Evolutionary conservation across 2,797 vertebrate genomes (phyloP).

Genomic region (Oreonectes daqikongensis): DNA sequence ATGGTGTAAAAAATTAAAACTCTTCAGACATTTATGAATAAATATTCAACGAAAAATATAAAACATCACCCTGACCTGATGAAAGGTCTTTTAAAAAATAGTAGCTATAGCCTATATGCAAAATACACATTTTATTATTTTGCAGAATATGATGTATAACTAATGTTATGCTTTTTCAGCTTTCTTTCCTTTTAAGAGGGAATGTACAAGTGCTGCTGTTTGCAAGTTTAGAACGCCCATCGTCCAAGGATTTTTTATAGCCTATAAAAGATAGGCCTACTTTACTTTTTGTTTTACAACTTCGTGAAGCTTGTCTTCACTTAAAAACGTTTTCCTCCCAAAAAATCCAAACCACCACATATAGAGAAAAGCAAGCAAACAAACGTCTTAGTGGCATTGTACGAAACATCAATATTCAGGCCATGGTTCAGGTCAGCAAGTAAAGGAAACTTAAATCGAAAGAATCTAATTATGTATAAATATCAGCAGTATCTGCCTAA

Average conservation of each 20-base stretch:
- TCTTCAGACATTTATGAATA: too few relatives aligned
- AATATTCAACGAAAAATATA: not conserved
- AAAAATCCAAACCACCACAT: not conserved
- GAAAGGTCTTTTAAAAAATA: too few relatives aligned
- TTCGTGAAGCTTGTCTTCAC: not conserved
- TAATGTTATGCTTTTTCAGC: not conserved
- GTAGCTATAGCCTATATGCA: not conserved
- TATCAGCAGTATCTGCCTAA: not conserved
- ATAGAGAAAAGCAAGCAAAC: not conserved
- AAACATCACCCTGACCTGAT: too few relatives aligned
- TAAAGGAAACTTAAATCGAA: not conserved
- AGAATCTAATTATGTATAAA: not conserved
- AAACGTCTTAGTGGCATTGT: not conserved
- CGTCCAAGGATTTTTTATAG: slow-evolving; percentile 4
- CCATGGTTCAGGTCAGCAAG: not conserved
- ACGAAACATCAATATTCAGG: slow-evolving; percentile 10
- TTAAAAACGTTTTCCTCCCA: not conserved
- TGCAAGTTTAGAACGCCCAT: not conserved
- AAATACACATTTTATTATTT: too few relatives aligned
- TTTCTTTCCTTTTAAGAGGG: not conserved
- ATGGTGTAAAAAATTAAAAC: not conserved
- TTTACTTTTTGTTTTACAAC: not conserved
- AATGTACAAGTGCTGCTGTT: not conserved
- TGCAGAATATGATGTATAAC: not conserved
- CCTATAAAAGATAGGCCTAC: not conserved